Percentiles rank a stretch among this genome's conserved stretches.
These are phyloP conservation scores for Scaptomyza tumidula DNA, from an alignment of 2,888 invertebrate genomes.

Conservation along the genomic window DNA sequence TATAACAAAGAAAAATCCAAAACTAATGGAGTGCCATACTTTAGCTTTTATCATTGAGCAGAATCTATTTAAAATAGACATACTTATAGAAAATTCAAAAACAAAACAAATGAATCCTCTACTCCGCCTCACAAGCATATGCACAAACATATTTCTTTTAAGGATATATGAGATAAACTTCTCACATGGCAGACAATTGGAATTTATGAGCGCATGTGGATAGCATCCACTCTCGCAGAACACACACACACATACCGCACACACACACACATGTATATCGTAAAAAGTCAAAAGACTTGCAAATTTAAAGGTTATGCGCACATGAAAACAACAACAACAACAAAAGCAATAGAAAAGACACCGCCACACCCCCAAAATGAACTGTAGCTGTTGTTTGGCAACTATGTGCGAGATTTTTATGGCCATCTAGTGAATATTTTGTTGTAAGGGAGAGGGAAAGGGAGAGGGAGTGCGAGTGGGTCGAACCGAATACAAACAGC, in stretches of 20 bases:
- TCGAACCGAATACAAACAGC: conserved; percentile 57
- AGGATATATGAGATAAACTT: conserved; percentile 29
- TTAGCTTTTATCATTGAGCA: not conserved
- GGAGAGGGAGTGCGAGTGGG: not conserved
- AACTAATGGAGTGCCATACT: not conserved
- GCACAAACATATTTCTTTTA: not conserved
- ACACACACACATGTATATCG: conserved; percentile 21
- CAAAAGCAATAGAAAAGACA: conserved; percentile 17
- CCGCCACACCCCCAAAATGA: not conserved
- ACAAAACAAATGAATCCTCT: not conserved
- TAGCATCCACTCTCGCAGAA: conserved; percentile 33
- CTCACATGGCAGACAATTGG: conserved; percentile 42
- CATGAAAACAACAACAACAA: conserved; percentile 44
- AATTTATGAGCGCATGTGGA: conserved; percentile 47
- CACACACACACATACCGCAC: conserved; percentile 2
- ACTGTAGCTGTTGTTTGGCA: conserved; percentile 22
- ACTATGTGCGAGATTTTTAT: conserved; percentile 72
- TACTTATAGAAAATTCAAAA: conserved; percentile 10
- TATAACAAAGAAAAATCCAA: not conserved
- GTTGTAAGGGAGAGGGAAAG: not conserved
- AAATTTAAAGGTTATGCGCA: conserved; percentile 71
- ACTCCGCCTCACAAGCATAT: conserved; percentile 1
- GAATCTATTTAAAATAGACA: not conserved
- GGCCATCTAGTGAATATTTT: conserved; percentile 64
- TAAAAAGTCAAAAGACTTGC: conserved; percentile 55